phyloP scores from a whole-genome alignment of 2,888 invertebrate genomes.

The Timandra comae region DNA sequence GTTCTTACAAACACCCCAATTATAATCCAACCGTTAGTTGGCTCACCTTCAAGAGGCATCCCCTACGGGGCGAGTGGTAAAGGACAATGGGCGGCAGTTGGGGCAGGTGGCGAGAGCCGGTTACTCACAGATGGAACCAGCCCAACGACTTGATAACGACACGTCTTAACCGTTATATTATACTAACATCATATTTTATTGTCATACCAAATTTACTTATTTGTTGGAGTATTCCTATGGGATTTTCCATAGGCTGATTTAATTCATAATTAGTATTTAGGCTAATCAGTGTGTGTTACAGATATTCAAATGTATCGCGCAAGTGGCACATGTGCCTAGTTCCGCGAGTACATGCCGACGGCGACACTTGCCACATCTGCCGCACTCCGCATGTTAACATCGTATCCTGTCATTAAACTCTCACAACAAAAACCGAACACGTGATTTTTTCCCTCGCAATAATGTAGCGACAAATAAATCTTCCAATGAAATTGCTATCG shows the following conservation, averaged over 20 bases:
- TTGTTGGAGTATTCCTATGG: too few species aligned
- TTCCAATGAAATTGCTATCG: constrained; percentile 49
- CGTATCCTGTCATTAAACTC: constrained; percentile 70
- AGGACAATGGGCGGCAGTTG: constrained; percentile 16
- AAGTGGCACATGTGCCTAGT: constrained; percentile 52
- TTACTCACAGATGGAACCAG: not conserved
- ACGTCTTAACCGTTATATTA: not conserved
- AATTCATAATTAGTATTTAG: too few species aligned
- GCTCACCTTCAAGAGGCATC: not conserved
- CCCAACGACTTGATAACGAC: not conserved
- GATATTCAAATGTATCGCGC: too few species aligned
- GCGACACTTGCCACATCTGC: constrained; percentile 66
- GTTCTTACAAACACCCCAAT: too few species aligned
- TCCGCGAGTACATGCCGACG: constrained; percentile 34
- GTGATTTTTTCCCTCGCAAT: constrained; percentile 46
- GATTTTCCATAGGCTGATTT: too few species aligned
- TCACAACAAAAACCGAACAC: constrained; percentile 43
- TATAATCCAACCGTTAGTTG: too few species aligned
- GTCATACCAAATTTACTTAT: constrained; percentile 12
- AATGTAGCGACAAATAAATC: constrained; percentile 55
- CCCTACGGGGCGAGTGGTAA: too few species aligned
- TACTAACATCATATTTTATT: not conserved
- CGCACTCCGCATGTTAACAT: constrained; percentile 50
- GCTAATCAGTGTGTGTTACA: too few species aligned
- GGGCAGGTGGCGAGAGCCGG: constrained; percentile 24